These are phyloP conservation scores for Crambe crambe DNA, from an alignment of 37 sponge, comb jelly and placozoan species.

Conservation along the genomic window DNA sequence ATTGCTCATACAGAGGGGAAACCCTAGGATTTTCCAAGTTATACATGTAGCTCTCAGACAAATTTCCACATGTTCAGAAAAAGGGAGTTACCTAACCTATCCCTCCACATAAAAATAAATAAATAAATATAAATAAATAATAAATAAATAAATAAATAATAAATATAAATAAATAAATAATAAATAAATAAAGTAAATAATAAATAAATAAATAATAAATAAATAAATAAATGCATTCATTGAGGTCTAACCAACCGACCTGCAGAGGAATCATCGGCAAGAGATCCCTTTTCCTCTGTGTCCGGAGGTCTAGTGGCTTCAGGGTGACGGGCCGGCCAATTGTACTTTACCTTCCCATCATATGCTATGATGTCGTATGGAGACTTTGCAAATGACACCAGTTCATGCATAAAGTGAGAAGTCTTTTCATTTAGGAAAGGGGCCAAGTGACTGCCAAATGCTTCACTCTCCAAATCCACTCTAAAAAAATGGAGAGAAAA, in stretches of 20 bases:
- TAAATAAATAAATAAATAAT: too few species aligned
- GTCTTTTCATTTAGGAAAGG: slow-evolving; percentile 77
- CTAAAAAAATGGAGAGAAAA: slow-evolving; percentile 23
- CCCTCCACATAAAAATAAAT: too few species aligned
- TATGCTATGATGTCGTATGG: slow-evolving; percentile 83
- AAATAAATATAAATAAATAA: too few species aligned
- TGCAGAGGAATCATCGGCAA: not conserved
- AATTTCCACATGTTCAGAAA: too few species aligned
- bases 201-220: too few species aligned
- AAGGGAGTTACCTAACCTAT: too few species aligned
- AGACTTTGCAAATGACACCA: slow-evolving; percentile 69
- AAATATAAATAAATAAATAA: too few species aligned
- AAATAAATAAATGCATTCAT: not conserved
- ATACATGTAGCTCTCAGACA: too few species aligned
- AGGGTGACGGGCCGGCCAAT: slow-evolving; percentile 15
- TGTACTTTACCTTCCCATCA: slow-evolving; percentile 61
- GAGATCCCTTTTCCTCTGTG: not conserved
- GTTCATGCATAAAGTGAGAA: slow-evolving; percentile 78
- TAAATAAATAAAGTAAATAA: too few species aligned
- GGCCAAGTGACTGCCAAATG: slow-evolving; percentile 58
- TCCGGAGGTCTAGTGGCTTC: slow-evolving; percentile 9
- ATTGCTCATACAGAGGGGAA: too few species aligned
- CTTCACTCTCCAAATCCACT: slow-evolving; percentile 54
- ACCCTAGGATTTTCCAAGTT: too few species aligned
- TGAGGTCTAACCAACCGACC: not conserved